phyloP scores from a whole-genome alignment of 2,113 vertebrate genomes.

The Eulemur rufifrons region DNA sequence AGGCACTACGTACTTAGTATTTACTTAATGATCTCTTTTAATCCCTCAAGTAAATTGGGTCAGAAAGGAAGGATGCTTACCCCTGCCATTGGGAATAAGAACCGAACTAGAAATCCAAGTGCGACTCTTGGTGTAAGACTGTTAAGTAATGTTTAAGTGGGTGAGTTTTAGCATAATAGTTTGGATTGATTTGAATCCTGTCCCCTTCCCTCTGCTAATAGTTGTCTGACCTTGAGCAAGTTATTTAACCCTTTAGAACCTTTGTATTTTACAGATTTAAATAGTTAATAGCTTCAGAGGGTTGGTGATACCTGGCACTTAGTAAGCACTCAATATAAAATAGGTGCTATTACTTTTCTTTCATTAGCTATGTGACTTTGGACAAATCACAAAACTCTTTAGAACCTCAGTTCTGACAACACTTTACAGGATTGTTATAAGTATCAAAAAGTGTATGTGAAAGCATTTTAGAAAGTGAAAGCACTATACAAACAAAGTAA shows the following conservation, averaged over 20 bases:
- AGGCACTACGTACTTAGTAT: not conserved
- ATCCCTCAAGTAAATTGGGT: not conserved
- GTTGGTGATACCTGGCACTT: not conserved
- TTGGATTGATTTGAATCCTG: constrained; percentile 37
- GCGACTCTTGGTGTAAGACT: not conserved
- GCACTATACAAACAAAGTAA: not conserved
- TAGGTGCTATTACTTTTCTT: not conserved
- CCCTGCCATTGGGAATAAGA: not conserved
- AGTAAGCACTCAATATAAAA: not conserved
- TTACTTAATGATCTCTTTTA: not conserved
- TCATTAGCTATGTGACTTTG: not conserved
- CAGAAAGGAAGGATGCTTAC: constrained; percentile 12
- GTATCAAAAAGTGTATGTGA: not conserved
- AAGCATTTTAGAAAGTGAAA: constrained; percentile 25
- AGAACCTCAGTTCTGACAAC: constrained; percentile 6
- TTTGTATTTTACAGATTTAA: constrained; percentile 13
- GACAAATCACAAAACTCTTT: not conserved
- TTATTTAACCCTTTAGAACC: not conserved
- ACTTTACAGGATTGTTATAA: not conserved
- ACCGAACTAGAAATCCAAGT: not conserved
- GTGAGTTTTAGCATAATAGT: constrained; percentile 14
- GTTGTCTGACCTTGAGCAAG: not conserved
- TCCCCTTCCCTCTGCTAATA: not conserved
- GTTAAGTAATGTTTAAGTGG: not conserved
- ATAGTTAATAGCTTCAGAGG: not conserved